Percentiles rank a stretch among this genome's conserved stretches.
Conservation (phyloP, 1,140 invertebrate species). For the Lysiphlebus fabarum region DNA sequence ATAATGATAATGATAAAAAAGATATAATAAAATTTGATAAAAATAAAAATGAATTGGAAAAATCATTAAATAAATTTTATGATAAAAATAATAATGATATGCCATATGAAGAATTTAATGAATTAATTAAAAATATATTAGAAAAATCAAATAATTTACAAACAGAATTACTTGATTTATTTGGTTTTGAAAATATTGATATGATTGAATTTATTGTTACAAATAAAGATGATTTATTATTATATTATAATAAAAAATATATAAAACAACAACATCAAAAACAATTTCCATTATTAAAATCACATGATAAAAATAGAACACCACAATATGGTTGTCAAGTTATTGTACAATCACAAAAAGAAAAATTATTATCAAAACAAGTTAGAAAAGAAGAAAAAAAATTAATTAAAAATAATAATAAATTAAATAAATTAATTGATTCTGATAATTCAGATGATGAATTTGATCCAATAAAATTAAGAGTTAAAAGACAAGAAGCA, state of each 20-base stretch:
- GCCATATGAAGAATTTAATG: slow-evolving; percentile 60
- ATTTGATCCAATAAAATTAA: slow-evolving; percentile 48
- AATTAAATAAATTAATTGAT: slow-evolving; percentile 47
- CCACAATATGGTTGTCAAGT: slow-evolving; percentile 71
- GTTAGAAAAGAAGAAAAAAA: slow-evolving; percentile 88
- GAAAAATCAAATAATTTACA: slow-evolving; percentile 70
- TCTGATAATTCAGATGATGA: slow-evolving; percentile 58
- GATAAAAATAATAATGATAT: slow-evolving; percentile 49
- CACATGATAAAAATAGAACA: slow-evolving; percentile 32
- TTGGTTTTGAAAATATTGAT: slow-evolving; percentile 85
- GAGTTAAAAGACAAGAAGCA: slow-evolving; percentile 53
- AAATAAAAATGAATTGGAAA: slow-evolving; percentile 56
- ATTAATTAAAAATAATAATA: slow-evolving; percentile 61
- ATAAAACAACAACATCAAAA: slow-evolving; percentile 33
- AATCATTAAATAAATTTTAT: slow-evolving; percentile 59
- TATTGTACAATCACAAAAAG: slow-evolving; percentile 78
- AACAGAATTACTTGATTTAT: slow-evolving; percentile 83
- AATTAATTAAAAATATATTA: slow-evolving; percentile 62
- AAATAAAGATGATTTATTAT: slow-evolving; percentile 61
- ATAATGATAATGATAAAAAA: slow-evolving; percentile 34
- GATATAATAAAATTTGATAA: slow-evolving; percentile 60
- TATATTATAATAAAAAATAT: too few species aligned
- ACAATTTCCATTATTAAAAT: slow-evolving; percentile 40
- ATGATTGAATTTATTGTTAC: slow-evolving; percentile 76
- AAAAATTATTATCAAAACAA: slow-evolving; percentile 77